These are phyloP conservation scores for Noctuana brunneofusca DNA, from an alignment of 2,888 invertebrate species.

Conservation along the genomic window DNA sequence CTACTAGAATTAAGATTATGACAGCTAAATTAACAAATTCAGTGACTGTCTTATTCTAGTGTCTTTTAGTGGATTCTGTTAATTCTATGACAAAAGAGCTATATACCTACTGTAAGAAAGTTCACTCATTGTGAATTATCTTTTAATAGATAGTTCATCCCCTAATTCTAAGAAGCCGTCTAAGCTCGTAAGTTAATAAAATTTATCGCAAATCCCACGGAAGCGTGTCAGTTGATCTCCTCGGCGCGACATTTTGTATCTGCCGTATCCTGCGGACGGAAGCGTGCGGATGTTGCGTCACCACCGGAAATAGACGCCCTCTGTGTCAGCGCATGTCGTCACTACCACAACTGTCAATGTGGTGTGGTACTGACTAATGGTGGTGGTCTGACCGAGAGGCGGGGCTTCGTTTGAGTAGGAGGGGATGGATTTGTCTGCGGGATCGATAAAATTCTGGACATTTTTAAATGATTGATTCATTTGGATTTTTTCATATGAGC, in stretches of 20 bases:
- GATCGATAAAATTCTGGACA: too few relatives aligned
- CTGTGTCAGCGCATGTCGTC: conserved; percentile 68
- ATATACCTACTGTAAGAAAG: not conserved
- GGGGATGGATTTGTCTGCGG: not conserved
- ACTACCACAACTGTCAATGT: conserved; percentile 24
- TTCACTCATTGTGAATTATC: not conserved
- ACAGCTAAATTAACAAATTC: too few relatives aligned
- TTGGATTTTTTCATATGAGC: not conserved
- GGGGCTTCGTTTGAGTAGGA: conserved; percentile 9
- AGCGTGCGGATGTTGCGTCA: conserved; percentile 79
- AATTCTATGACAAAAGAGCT: not conserved
- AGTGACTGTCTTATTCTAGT: too few relatives aligned
- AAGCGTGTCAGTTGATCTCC: conserved; percentile 64
- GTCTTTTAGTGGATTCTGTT: not conserved
- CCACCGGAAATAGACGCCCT: conserved; percentile 77
- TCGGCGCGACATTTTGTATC: conserved; percentile 59
- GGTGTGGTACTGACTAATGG: conserved; percentile 26
- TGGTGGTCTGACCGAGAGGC: conserved; percentile 8
- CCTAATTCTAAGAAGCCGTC: conserved; percentile 22
- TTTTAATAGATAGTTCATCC: conserved; percentile 3
- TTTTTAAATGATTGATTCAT: too few relatives aligned
- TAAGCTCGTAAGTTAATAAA: conserved; percentile 16
- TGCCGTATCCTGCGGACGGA: conserved; percentile 75
- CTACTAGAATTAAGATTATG: too few relatives aligned
- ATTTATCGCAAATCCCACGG: conserved; percentile 65